A percentile compares a stretch with the other conserved stretches of the same genome.
Conservation (phyloP, 2,888 invertebrate genomes). For the Netelia melanura region DNA sequence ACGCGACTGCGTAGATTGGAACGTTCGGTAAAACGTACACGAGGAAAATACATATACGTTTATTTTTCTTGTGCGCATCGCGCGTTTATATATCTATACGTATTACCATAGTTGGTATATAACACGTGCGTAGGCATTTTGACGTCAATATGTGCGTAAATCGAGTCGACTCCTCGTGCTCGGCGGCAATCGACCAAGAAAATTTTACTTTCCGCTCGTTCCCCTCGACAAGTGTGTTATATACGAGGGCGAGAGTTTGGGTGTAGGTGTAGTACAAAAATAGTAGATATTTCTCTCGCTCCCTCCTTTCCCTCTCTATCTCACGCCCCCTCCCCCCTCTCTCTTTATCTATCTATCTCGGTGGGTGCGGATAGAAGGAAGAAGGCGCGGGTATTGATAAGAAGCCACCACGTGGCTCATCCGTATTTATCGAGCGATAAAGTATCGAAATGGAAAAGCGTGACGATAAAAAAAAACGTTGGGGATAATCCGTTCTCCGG, state of each 20-base stretch:
- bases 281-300: not conserved
- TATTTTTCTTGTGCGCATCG: not conserved
- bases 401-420: slow-evolving; percentile 57
- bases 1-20: not conserved
- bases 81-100: too few species aligned
- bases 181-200: not conserved
- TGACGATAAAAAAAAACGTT: slow-evolving; percentile 25
- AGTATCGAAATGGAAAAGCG: slow-evolving; percentile 13
- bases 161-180: not conserved
- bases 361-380: slow-evolving; percentile 17
- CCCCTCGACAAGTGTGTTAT: not conserved
- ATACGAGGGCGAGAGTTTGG: too few species aligned
- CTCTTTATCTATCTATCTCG: not conserved
- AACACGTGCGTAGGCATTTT: slow-evolving; percentile 7
- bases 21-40: slow-evolving; percentile 14
- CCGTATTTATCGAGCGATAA: slow-evolving; percentile 63
- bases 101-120: not conserved
- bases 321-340: not conserved
- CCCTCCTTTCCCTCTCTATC: too few species aligned
- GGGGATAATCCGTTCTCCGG: slow-evolving; percentile 36
- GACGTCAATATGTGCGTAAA: slow-evolving; percentile 15
- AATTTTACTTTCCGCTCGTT: not conserved
- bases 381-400: slow-evolving; percentile 8
- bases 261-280: too few species aligned
- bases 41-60: slow-evolving; percentile 35